phyloP scores from a whole-genome alignment of 1,140 invertebrate species.

The Sesamia nonagrioides region DNA sequence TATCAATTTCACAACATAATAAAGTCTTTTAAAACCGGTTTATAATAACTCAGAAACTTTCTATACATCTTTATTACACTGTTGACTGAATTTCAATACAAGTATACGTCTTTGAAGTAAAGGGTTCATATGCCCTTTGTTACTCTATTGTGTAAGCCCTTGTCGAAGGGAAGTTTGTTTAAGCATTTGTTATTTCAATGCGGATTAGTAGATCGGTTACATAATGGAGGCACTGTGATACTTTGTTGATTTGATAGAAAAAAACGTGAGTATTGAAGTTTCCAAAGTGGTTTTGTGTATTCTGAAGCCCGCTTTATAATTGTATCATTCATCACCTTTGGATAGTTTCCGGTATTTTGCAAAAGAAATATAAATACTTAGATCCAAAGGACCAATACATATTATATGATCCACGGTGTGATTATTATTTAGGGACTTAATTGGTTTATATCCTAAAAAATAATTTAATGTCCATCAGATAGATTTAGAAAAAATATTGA shows the following conservation, averaged over 20 bases:
- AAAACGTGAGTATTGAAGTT: background rate
- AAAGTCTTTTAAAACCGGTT: constrained; percentile 24
- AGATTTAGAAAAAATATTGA: no score
- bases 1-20: constrained; percentile 33
- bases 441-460: no score
- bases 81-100: constrained; percentile 14
- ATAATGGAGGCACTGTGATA: constrained; percentile 5
- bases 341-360: background rate
- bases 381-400: no score
- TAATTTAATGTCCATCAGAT: no score
- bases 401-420: no score
- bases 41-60: constrained; percentile 30
- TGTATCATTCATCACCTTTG: background rate
- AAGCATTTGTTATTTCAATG: constrained; percentile 34
- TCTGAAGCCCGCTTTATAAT: background rate
- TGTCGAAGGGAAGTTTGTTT: constrained; percentile 14
- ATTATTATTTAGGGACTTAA: no score
- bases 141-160: constrained; percentile 1
- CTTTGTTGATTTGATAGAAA: background rate
- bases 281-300: background rate
- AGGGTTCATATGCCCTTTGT: constrained; percentile 25
- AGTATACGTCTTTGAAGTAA: background rate
- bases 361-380: no score
- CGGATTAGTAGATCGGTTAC: constrained; percentile 37
- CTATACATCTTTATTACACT: constrained; percentile 27